Conservation (phyloP, 2,113 vertebrate genomes). For the Pituophis catenifer region DNA sequence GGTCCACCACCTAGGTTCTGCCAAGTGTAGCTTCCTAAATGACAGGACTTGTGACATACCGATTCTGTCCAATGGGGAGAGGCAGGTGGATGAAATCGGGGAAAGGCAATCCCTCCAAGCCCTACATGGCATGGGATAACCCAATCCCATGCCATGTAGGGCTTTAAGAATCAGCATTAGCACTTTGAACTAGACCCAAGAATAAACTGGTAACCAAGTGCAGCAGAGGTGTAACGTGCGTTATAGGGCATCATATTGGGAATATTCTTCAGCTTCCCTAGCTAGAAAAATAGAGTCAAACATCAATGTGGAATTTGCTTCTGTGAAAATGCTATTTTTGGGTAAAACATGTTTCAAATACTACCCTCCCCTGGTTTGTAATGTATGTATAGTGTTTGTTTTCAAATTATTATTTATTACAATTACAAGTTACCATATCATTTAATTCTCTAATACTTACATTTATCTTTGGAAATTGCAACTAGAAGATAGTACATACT, state of each 20-base stretch:
- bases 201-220: neutral
- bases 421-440: neutral
- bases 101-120: neutral
- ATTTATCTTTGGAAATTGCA: neutral
- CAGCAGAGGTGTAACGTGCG: neutral
- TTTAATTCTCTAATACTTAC: neutral
- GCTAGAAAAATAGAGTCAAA: neutral
- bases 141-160: neutral
- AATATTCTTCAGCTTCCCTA: no score
- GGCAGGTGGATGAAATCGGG: neutral
- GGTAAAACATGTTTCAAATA: no score
- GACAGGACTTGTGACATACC: neutral
- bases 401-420: neutral
- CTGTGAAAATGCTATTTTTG: neutral
- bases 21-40: neutral
- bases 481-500: neutral
- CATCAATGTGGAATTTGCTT: neutral
- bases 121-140: no score
- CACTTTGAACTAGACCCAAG: neutral
- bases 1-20: neutral
- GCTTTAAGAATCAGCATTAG: neutral
- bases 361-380: neutral
- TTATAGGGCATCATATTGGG: no score
- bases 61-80: neutral
- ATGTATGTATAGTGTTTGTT: neutral